Percentiles rank a stretch among this genome's conserved stretches.
Evolutionary conservation across 2,113 vertebrate species (phyloP).

Genomic region (Petromus typicus): DNA sequence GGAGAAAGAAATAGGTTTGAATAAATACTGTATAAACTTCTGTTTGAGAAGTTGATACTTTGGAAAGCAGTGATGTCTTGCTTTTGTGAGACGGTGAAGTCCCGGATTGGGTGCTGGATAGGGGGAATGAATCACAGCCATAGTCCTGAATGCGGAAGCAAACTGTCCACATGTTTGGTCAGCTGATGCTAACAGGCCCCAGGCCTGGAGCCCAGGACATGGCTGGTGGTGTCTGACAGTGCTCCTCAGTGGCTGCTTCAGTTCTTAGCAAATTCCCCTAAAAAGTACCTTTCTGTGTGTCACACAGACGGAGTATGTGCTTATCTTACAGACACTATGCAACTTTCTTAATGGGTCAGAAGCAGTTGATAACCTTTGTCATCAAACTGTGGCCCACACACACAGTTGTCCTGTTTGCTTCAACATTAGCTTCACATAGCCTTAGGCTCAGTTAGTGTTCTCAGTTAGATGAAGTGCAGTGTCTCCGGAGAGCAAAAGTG

Average conservation of each 20-base stretch:
- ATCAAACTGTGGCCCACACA: not conserved
- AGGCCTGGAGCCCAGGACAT: not conserved
- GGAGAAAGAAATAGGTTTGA: not conserved
- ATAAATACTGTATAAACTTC: not conserved
- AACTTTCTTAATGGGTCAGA: not conserved
- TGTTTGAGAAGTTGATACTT: not conserved
- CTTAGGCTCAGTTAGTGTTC: not conserved
- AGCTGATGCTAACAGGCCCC: fast-evolving
- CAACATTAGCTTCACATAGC: not conserved
- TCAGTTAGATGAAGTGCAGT: not conserved
- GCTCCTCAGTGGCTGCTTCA: not conserved
- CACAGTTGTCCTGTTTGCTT: not conserved
- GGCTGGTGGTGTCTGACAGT: not conserved
- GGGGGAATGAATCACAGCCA: not conserved
- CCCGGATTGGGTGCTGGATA: not conserved
- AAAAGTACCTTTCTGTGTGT: constrained; percentile 64
- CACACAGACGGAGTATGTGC: not conserved
- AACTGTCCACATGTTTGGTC: not conserved
- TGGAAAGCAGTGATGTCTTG: not conserved
- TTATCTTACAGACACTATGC: constrained; percentile 8
- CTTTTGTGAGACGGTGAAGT: not conserved
- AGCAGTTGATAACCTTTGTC: constrained; percentile 7
- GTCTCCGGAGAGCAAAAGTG: fast-evolving
- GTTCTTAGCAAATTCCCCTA: constrained; percentile 66
- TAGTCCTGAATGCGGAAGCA: fast-evolving